phyloP scores from a whole-genome alignment of 2,797 vertebrate genomes.

The Gymnodraco acuticeps region DNA sequence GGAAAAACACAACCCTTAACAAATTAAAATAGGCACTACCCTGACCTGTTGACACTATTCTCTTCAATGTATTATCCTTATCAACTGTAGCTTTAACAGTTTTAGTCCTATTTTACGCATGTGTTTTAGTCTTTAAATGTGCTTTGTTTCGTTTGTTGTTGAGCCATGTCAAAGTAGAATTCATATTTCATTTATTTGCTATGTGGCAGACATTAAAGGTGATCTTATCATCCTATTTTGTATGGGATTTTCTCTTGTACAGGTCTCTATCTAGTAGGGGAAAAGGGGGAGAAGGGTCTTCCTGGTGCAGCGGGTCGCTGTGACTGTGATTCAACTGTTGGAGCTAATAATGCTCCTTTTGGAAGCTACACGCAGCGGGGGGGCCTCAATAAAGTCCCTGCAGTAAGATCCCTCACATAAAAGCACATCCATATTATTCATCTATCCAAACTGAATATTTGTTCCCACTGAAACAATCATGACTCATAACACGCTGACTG shows the following conservation, averaged over 20 bases:
- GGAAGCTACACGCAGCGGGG: conserved; percentile 85
- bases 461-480: neutral
- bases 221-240: no score
- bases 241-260: conserved; percentile 21
- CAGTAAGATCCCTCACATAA: conserved; percentile 78
- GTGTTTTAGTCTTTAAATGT: neutral
- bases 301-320: conserved; percentile 91
- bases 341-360: conserved; percentile 83
- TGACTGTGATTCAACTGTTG: conserved; percentile 85
- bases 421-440: neutral
- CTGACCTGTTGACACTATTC: neutral
- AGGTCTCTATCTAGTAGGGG: conserved; percentile 91
- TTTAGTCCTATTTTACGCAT: neutral
- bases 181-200: no score
- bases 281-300: conserved; percentile 93
- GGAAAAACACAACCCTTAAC: neutral
- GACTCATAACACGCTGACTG: neutral
- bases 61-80: neutral
- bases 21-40: neutral
- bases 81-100: neutral
- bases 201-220: neutral
- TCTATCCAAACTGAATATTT: neutral
- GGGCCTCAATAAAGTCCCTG: conserved; percentile 86
- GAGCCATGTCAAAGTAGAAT: neutral
- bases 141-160: neutral